Conservation (phyloP, 2,888 invertebrate species). For the Hydroisotoma schaefferi region DNA sequence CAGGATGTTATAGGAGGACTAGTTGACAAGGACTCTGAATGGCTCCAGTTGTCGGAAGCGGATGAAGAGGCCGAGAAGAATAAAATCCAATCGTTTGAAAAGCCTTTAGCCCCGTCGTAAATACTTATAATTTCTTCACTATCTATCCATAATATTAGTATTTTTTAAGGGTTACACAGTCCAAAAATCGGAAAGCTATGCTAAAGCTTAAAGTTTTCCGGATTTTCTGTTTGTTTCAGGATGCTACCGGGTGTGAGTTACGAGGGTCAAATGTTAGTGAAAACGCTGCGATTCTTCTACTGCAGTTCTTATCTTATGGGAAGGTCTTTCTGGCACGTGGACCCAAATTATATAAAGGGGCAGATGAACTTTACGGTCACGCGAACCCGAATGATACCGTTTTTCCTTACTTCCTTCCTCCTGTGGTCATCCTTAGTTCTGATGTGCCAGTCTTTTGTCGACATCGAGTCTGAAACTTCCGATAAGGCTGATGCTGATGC, state of each 20-base stretch:
- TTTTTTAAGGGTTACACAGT: too few species aligned
- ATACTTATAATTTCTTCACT: neutral
- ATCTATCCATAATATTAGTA: neutral
- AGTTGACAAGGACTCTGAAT: constrained; percentile 31
- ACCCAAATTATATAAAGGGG: constrained; percentile 11
- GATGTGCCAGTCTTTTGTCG: constrained; percentile 12
- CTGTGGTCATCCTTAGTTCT: constrained; percentile 23
- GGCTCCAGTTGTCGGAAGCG: constrained; percentile 27
- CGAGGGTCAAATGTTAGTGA: constrained; percentile 29
- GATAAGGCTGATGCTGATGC: neutral
- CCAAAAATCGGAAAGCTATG: too few species aligned
- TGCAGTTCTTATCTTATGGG: constrained; percentile 1
- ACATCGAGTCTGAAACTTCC: constrained; percentile 9
- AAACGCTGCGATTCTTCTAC: constrained; percentile 1
- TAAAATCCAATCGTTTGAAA: constrained; percentile 6
- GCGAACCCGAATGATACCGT: constrained; percentile 13
- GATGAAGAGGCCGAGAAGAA: constrained; percentile 13
- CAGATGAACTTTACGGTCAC: constrained; percentile 27
- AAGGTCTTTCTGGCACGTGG: constrained; percentile 13
- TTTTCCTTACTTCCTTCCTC: constrained; percentile 12
- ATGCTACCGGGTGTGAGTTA: constrained; percentile 25
- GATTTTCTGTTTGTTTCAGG: too few species aligned
- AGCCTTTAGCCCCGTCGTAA: constrained; percentile 7
- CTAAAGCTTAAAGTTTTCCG: too few species aligned
- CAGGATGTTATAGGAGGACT: too few species aligned